Conservation (phyloP, 2,888 invertebrate genomes). For the Caenorhabditis drosophilae region DNA sequence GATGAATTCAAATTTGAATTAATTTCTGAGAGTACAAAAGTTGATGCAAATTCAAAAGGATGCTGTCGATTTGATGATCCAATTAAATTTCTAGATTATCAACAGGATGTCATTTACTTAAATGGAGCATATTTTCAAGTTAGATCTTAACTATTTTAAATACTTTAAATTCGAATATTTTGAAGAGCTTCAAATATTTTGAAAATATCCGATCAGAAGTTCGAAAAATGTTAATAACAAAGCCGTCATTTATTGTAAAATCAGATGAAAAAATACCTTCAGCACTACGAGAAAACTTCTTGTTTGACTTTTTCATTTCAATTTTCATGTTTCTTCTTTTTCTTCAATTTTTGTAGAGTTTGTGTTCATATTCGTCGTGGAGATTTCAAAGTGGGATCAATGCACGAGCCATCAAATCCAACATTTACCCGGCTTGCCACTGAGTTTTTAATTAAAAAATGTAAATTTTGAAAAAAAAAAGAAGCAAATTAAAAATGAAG, state of each 20-base stretch:
- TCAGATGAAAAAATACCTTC: neutral
- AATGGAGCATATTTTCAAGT: neutral
- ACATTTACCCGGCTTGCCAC: constrained; percentile 13
- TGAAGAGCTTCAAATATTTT: constrained; percentile 5
- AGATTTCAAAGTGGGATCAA: constrained; percentile 16
- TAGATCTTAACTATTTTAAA: neutral
- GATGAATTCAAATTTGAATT: constrained; percentile 1
- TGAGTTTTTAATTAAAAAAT: constrained; percentile 11
- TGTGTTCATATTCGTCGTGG: constrained; percentile 28
- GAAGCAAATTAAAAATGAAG: neutral
- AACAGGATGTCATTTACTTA: neutral
- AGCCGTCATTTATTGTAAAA: neutral
- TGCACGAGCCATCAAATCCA: constrained; percentile 19
- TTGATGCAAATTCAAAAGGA: neutral
- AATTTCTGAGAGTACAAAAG: too few relatives aligned
- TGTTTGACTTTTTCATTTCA: constrained; percentile 1
- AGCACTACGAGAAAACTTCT: neutral
- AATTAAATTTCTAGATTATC: neutral
- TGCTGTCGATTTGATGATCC: constrained; percentile 1
- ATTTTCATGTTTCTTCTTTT: too few relatives aligned
- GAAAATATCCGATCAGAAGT: neutral
- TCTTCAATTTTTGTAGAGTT: constrained; percentile 10
- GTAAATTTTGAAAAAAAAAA: constrained; percentile 5
- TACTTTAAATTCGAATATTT: neutral
- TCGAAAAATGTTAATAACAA: neutral